Evolutionary conservation across 2,113 vertebrate genomes (phyloP).

Genomic region (Gallinago undulata): DNA sequence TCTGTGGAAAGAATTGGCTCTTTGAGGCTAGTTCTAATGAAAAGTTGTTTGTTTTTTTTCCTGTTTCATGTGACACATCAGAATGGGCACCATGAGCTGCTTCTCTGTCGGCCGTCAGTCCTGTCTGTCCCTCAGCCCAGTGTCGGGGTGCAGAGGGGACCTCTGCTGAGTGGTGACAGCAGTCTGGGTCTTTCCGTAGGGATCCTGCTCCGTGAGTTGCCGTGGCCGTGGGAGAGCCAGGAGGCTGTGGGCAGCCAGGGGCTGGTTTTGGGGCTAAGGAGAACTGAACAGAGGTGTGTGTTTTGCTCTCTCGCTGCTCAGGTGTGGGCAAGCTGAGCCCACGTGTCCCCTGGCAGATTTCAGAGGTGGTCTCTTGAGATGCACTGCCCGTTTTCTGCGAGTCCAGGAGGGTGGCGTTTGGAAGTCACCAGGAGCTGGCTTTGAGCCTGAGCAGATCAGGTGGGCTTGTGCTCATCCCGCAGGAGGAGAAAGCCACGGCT

Average conservation of each 20-base stretch:
- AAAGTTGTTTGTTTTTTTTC: not conserved
- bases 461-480: accelerated
- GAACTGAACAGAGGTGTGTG: not conserved
- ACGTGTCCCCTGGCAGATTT: not conserved
- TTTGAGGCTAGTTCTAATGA: not conserved
- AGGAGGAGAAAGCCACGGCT: not conserved
- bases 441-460: not conserved
- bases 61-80: not conserved
- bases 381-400: not conserved
- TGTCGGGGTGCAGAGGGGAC: not conserved
- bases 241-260: not conserved
- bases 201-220: not conserved
- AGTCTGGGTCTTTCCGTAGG: not conserved
- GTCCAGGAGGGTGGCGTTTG: accelerated
- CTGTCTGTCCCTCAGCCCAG: accelerated
- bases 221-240: not conserved
- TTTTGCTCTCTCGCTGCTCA: not conserved
- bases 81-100: not conserved
- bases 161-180: not conserved
- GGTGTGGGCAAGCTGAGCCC: not conserved
- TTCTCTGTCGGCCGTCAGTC: not conserved
- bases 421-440: not conserved
- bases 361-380: not conserved
- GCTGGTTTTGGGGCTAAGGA: not conserved
- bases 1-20: not conserved